Evolutionary conservation across 2,888 invertebrate genomes (phyloP).

Genomic region (Melanchra persicariae): DNA sequence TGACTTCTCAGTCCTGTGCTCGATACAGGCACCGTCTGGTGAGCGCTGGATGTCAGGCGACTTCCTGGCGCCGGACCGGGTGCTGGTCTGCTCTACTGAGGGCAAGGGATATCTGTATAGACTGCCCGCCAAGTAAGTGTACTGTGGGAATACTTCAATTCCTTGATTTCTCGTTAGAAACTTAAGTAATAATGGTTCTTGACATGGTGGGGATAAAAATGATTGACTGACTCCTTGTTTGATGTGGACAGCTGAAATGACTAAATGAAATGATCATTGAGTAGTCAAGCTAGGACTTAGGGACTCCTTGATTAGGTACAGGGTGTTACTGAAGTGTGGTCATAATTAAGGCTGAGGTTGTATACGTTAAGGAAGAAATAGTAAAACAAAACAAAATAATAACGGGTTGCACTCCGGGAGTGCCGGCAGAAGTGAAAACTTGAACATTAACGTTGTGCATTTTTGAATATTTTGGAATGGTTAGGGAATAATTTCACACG

Average conservation of each 20-base stretch:
- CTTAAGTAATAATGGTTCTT: not conserved
- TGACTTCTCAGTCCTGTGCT: slow-evolving; percentile 98
- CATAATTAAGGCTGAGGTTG: too few relatives aligned
- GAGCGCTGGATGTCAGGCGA: slow-evolving; percentile 99
- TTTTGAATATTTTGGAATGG: too few relatives aligned
- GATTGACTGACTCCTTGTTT: slow-evolving; percentile 3
- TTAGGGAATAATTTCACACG: too few relatives aligned
- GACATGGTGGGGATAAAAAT: too few relatives aligned
- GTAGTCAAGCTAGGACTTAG: not conserved
- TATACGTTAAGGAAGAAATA: too few relatives aligned
- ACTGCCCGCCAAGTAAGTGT: slow-evolving; percentile 98
- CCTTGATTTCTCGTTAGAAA: not conserved
- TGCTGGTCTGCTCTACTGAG: slow-evolving; percentile 98
- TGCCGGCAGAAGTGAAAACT: too few relatives aligned
- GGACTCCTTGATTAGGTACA: not conserved
- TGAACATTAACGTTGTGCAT: too few relatives aligned
- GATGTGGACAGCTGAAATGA: not conserved
- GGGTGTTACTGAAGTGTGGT: too few relatives aligned
- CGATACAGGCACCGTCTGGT: slow-evolving; percentile 96
- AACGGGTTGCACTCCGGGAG: too few relatives aligned
- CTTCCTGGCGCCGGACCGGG: slow-evolving; percentile 97
- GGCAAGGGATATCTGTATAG: slow-evolving; percentile 99
- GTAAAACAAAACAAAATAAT: too few relatives aligned
- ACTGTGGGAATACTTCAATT: not conserved
- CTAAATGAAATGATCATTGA: too few relatives aligned